Evolutionary conservation across 2,888 invertebrate species (phyloP).

Genomic region (Tenthredo amoena): DNA sequence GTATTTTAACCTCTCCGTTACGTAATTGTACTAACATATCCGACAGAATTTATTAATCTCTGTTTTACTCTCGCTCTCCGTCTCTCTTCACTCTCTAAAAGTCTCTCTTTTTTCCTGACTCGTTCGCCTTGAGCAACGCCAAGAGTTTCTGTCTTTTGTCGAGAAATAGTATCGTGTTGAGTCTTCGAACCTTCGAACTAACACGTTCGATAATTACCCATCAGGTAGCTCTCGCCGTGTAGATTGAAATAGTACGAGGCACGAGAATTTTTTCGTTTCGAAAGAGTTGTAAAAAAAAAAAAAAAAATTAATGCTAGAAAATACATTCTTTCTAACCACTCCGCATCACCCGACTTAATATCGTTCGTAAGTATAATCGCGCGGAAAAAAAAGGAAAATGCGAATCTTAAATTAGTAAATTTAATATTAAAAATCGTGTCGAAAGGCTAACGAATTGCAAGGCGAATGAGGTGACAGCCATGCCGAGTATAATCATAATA

Average conservation of each 20-base stretch:
- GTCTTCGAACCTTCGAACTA: not conserved
- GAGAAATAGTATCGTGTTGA: not conserved
- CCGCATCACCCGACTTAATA: too few species aligned
- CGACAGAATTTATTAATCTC: slow-evolving; percentile 8
- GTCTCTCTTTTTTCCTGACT: not conserved
- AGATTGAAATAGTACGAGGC: not conserved
- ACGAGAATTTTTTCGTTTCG: not conserved
- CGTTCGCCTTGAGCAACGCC: slow-evolving; percentile 17
- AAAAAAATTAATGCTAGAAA: not conserved
- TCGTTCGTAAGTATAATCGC: too few species aligned
- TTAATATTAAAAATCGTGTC: not conserved
- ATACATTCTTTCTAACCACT: too few species aligned
- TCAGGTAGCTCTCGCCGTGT: not conserved
- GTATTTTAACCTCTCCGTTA: not conserved
- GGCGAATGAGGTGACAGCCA: not conserved
- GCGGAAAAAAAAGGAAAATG: too few species aligned
- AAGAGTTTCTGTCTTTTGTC: slow-evolving; percentile 29
- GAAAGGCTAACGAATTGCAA: slow-evolving; percentile 1
- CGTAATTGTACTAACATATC: not conserved
- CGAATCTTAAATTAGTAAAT: not conserved
- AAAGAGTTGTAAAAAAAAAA: not conserved
- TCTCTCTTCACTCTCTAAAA: not conserved
- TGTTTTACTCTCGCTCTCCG: not conserved
- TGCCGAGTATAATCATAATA: slow-evolving; percentile 9
- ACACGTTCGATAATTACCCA: slow-evolving; percentile 21